phyloP scores from a whole-genome alignment of 2,888 invertebrate species.

The Selenia dentaria region DNA sequence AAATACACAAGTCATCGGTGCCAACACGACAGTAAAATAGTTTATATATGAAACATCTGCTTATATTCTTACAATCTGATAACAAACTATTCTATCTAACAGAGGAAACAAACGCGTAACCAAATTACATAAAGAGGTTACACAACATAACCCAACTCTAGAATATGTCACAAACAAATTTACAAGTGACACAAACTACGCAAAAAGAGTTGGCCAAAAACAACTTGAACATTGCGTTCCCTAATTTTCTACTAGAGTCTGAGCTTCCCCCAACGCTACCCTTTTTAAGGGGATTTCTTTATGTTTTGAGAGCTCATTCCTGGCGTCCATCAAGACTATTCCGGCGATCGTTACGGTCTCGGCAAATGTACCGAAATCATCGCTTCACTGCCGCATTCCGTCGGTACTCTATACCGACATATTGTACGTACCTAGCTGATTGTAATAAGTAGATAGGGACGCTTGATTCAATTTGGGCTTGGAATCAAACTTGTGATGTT shows the following conservation, averaged over 20 bases:
- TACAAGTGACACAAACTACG: conserved; percentile 15
- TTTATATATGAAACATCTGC: no score
- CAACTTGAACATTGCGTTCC: conserved; percentile 32
- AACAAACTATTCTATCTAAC: no score
- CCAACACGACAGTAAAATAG: no score
- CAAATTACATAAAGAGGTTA: conserved; percentile 13
- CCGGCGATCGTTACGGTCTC: conserved; percentile 86
- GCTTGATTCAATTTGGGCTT: conserved; percentile 68
- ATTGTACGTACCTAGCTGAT: conserved; percentile 71
- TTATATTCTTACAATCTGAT: no score
- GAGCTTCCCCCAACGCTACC: conserved; percentile 70
- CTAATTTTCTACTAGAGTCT: conserved; percentile 51
- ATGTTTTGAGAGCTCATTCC: conserved; percentile 86
- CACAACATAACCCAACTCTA: conserved; percentile 11
- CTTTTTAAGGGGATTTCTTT: conserved; percentile 85
- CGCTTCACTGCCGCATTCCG: conserved; percentile 72
- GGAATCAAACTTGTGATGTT: conserved; percentile 22
- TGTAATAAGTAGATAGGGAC: conserved; percentile 56
- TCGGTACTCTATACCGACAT: conserved; percentile 62
- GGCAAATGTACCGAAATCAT: conserved; percentile 86
- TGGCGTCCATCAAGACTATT: conserved; percentile 88
- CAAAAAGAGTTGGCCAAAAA: conserved; percentile 21
- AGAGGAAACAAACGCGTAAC: no score
- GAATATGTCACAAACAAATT: conserved; percentile 22
- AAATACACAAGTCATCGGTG: no score